Conservation (phyloP, 2,888 invertebrate genomes). For the Synergus japonicus region DNA sequence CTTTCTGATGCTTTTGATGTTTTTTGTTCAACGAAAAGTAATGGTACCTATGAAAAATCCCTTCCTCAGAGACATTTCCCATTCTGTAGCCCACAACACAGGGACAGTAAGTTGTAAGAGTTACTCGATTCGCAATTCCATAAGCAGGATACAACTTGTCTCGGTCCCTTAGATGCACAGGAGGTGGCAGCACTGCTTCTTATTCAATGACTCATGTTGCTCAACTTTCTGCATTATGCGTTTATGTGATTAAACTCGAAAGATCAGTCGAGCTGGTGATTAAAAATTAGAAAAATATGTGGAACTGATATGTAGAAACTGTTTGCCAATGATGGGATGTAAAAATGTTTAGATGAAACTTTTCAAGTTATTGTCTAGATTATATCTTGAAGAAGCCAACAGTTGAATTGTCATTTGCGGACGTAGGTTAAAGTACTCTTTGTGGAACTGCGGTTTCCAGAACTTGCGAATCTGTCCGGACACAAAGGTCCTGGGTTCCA, state of each 20-base stretch:
- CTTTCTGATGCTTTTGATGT: conserved; percentile 5
- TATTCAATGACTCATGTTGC: neutral
- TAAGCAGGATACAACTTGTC: neutral
- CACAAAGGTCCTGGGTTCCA: conserved; percentile 15
- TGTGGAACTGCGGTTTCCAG: neutral
- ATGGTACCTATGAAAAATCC: neutral
- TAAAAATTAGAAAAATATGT: conserved; percentile 1
- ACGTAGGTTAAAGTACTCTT: neutral
- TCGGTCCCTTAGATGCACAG: neutral
- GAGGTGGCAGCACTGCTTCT: conserved; percentile 21
- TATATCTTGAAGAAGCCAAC: neutral
- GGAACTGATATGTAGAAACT: neutral
- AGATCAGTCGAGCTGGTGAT: neutral
- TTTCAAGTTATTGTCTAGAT: neutral
- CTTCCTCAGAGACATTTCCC: neutral
- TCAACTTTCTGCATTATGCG: neutral
- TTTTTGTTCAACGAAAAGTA: neutral
- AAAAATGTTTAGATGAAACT: neutral
- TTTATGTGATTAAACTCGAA: neutral
- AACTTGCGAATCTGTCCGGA: neutral
- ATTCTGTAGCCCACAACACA: neutral
- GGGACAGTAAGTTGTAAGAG: neutral
- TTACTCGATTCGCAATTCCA: neutral
- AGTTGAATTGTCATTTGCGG: neutral
- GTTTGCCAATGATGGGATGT: neutral